Percentiles rank a stretch among this genome's conserved stretches.
Conservation (phyloP, 2,888 invertebrate species). For the Pandemis corylana region DNA sequence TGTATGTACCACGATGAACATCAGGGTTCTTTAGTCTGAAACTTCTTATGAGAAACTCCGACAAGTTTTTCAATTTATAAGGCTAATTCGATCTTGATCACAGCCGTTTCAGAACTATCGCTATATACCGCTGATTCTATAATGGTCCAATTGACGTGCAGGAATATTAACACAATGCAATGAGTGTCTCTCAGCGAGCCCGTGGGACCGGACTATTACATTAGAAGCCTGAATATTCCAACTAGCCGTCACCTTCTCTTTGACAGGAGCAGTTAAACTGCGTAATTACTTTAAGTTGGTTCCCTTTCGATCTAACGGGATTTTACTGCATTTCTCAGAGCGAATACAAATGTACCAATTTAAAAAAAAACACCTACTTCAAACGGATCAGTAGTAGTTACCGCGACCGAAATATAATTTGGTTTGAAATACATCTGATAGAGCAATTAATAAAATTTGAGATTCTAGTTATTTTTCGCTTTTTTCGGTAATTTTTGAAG, state of each 20-base stretch:
- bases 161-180: constrained; percentile 61
- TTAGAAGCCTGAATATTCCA: constrained; percentile 59
- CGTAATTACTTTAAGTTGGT: neutral
- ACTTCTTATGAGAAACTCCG: neutral
- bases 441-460: too few species aligned
- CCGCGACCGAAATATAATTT: too few species aligned
- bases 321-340: too few species aligned
- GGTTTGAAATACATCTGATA: too few species aligned
- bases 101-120: neutral
- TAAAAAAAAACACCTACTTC: too few species aligned
- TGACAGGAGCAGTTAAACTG: constrained; percentile 32
- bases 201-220: constrained; percentile 54
- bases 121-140: constrained; percentile 35
- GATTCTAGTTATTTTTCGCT: too few species aligned
- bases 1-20: too few species aligned
- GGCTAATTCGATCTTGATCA: neutral
- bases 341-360: too few species aligned
- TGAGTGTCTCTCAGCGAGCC: constrained; percentile 58
- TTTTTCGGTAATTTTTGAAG: too few species aligned
- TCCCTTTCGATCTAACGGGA: too few species aligned
- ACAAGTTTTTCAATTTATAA: neutral
- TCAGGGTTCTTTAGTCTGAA: neutral
- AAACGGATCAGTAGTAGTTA: too few species aligned
- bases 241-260: constrained; percentile 49
- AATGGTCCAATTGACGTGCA: constrained; percentile 50